phyloP scores from a whole-genome alignment of 1,140 invertebrate genomes.

The Vollenhovia emeryi region DNA sequence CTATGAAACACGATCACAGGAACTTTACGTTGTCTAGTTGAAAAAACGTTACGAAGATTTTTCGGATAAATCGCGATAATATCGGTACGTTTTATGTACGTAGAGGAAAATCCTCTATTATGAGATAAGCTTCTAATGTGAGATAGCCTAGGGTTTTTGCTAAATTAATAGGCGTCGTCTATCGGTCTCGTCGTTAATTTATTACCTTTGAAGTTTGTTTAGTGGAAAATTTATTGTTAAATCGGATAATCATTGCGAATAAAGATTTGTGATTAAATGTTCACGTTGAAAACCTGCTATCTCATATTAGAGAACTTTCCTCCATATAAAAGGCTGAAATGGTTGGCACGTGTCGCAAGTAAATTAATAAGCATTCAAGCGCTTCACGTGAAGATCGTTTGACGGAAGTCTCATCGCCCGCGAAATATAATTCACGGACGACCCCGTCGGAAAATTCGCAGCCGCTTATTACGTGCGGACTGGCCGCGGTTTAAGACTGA shows the following conservation, averaged over 20 bases:
- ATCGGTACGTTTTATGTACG: constrained; percentile 14
- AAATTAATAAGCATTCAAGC: constrained; percentile 21
- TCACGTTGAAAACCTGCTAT: too few species aligned
- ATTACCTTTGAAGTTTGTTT: too few species aligned
- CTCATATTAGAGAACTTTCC: too few species aligned
- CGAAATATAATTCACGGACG: constrained; percentile 43
- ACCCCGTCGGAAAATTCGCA: constrained; percentile 39
- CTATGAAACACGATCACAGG: not conserved
- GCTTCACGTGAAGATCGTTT: constrained; percentile 13
- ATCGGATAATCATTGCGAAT: too few species aligned
- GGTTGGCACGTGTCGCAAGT: constrained; percentile 7
- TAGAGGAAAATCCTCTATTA: too few species aligned
- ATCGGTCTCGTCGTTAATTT: too few species aligned
- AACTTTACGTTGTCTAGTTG: not conserved
- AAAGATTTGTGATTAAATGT: too few species aligned
- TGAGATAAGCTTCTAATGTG: too few species aligned
- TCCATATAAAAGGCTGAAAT: constrained; percentile 2
- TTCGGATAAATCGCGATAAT: not conserved
- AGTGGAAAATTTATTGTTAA: too few species aligned
- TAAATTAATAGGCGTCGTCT: too few species aligned
- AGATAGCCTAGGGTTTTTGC: too few species aligned
- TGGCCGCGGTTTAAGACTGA: constrained; percentile 3
- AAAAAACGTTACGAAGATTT: not conserved
- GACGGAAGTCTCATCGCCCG: not conserved
- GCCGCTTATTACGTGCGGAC: constrained; percentile 1